These are phyloP conservation scores for Thripadectes ignobilis DNA, from an alignment of 2,797 vertebrate species.

Conservation along the genomic window DNA sequence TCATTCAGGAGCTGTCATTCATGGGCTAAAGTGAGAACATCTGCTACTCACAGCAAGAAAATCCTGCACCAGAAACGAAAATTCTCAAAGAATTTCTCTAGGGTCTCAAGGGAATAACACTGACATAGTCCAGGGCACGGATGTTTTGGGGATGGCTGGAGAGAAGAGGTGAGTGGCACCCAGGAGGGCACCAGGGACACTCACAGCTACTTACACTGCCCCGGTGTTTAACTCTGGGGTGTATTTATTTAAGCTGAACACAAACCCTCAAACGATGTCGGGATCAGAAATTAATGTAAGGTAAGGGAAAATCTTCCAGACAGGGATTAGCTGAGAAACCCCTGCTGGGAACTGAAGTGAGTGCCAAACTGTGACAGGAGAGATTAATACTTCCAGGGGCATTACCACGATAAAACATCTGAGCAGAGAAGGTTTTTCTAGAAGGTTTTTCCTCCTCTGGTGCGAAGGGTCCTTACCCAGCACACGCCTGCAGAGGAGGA, in stretches of 20 bases:
- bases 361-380: slow-evolving; percentile 21
- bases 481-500: rapidly evolving
- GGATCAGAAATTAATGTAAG: background rate
- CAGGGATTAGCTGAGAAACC: slow-evolving; percentile 17
- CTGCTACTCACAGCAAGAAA: background rate
- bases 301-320: slow-evolving; percentile 18
- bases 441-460: background rate
- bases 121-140: rapidly evolving
- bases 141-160: background rate
- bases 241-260: background rate
- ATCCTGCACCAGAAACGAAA: background rate
- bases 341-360: background rate
- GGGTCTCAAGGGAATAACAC: rapidly evolving
- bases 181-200: rapidly evolving
- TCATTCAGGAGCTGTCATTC: background rate
- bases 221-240: background rate
- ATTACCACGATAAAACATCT: background rate
- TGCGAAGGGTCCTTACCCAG: rapidly evolving
- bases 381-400: slow-evolving; percentile 7
- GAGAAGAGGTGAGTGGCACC: background rate
- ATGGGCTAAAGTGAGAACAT: background rate
- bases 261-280: background rate
- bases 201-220: background rate
- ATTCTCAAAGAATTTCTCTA: background rate
- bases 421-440: background rate